Conservation (phyloP, 2,797 vertebrate species). For the Crax fasciolata region DNA sequence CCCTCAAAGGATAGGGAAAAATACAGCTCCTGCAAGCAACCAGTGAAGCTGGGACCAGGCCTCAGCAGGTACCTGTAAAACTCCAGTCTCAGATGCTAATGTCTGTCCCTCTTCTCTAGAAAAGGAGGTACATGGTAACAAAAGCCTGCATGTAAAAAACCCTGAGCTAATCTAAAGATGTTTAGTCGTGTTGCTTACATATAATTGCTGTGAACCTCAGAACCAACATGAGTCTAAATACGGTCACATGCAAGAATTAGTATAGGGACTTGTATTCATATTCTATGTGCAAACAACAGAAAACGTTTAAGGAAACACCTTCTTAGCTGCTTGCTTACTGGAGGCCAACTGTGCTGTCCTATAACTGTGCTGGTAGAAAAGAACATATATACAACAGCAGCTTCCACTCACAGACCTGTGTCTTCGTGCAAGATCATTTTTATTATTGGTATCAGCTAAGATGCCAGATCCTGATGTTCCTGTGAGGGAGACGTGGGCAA, state of each 20-base stretch:
- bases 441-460: neutral
- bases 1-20: neutral
- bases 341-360: neutral
- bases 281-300: slow-evolving; percentile 14
- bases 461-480: neutral
- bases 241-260: neutral
- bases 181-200: neutral
- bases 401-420: neutral
- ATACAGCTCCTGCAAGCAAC: neutral
- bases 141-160: neutral
- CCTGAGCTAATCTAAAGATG: neutral
- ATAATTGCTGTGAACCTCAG: neutral
- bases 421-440: neutral
- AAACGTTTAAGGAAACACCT: slow-evolving; percentile 34
- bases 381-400: neutral
- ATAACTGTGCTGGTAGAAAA: neutral
- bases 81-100: neutral
- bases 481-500: neutral
- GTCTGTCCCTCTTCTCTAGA: neutral
- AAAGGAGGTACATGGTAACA: neutral
- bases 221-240: neutral
- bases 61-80: neutral
- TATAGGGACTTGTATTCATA: neutral
- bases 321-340: slow-evolving; percentile 30
- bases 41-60: neutral